phyloP scores from a whole-genome alignment of 2,113 vertebrate species.

The Paracanthobrama guichenoti region DNA sequence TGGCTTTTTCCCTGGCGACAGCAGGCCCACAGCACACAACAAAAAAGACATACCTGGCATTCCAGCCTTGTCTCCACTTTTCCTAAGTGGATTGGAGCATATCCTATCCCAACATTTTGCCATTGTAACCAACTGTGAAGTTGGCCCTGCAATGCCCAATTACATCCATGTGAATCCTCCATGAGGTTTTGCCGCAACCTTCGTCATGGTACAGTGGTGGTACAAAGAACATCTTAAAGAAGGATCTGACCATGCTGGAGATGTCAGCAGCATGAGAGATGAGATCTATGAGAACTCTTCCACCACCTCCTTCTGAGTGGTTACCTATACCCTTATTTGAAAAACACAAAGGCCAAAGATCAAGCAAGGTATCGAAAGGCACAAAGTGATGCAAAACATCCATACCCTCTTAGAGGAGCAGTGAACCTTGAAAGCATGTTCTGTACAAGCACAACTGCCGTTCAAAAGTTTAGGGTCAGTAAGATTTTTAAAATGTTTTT shows the following conservation, averaged over 20 bases:
- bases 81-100: constrained; percentile 80
- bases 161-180: constrained; percentile 72
- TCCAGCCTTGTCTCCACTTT: constrained; percentile 82
- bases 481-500: neutral
- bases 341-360: constrained; percentile 64
- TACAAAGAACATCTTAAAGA: constrained; percentile 63
- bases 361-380: constrained; percentile 56
- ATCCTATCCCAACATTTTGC: constrained; percentile 81
- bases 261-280: constrained; percentile 48
- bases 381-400: constrained; percentile 41
- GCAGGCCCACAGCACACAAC: constrained; percentile 78
- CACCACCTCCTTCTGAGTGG: constrained; percentile 63
- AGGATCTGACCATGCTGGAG: constrained; percentile 53
- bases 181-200: constrained; percentile 61
- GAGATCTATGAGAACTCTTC: constrained; percentile 31
- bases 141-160: constrained; percentile 75
- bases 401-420: constrained; percentile 26
- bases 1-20: constrained; percentile 87
- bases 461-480: neutral
- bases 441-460: neutral
- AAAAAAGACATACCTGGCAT: constrained; percentile 88
- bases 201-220: constrained; percentile 58
- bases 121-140: constrained; percentile 84
- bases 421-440: constrained; percentile 34
- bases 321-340: constrained; percentile 63